phyloP scores from a whole-genome alignment of 2,113 vertebrate species.

The Cyprinodon brontotheroides region DNA sequence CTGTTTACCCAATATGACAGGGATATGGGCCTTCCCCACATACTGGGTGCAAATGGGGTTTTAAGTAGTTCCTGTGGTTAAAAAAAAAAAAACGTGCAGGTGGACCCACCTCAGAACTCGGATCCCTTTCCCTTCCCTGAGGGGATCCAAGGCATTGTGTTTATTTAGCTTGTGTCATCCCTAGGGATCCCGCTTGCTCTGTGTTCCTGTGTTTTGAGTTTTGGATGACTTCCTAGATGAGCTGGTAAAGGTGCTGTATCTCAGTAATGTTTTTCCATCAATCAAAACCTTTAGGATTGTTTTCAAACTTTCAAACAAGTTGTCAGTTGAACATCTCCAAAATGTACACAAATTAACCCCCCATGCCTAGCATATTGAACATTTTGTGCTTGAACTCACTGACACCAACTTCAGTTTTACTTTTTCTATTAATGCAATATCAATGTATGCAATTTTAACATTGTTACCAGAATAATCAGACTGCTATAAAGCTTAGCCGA shows the following conservation, averaged over 20 bases:
- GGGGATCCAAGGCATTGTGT: slow-evolving; percentile 65
- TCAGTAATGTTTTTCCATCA: not conserved
- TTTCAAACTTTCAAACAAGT: slow-evolving; percentile 45
- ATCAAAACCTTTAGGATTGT: not conserved
- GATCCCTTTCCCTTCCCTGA: slow-evolving; percentile 54
- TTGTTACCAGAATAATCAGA: not conserved
- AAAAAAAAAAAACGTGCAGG: slow-evolving; percentile 64
- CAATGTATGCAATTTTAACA: too few species aligned
- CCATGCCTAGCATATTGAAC: slow-evolving; percentile 28
- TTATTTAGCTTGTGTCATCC: slow-evolving; percentile 72
- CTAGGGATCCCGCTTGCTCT: slow-evolving; percentile 51
- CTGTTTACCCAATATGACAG: slow-evolving; percentile 73
- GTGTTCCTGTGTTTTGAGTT: slow-evolving; percentile 32
- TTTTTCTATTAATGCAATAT: too few species aligned
- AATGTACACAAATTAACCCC: slow-evolving; percentile 34
- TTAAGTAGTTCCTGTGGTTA: slow-evolving; percentile 68
- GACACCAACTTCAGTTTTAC: slow-evolving; percentile 39
- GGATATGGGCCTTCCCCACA: slow-evolving; percentile 69
- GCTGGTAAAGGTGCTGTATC: slow-evolving; percentile 26
- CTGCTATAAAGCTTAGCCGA: not conserved
- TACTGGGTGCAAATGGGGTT: slow-evolving; percentile 65
- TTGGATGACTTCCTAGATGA: slow-evolving; percentile 26
- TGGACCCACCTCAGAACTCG: slow-evolving; percentile 44
- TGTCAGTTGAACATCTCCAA: slow-evolving; percentile 60
- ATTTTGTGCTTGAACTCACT: slow-evolving; percentile 61